Evolutionary conservation across 2,113 vertebrate species (phyloP).

Genomic region (Anguilla japonica): DNA sequence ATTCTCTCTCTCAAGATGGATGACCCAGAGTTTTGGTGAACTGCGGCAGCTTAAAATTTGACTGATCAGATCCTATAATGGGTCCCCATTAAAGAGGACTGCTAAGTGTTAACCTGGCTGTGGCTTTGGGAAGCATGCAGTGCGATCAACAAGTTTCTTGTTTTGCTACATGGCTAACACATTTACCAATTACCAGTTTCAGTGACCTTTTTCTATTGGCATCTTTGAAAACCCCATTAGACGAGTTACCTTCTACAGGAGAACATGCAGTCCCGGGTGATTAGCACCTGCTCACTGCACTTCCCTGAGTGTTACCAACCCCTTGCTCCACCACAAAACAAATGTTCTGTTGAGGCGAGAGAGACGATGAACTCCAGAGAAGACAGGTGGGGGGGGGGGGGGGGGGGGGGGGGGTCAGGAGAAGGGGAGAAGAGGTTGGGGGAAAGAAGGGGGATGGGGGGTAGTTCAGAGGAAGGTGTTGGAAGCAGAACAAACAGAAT

Average conservation of each 20-base stretch:
- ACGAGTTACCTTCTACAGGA: not conserved
- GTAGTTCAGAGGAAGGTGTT: conserved; percentile 21
- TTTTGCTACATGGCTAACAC: not conserved
- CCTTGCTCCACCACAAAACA: conserved; percentile 57
- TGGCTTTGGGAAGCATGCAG: not conserved
- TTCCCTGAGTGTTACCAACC: conserved; percentile 36
- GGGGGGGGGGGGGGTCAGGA: conserved; percentile 17
- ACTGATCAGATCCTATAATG: not conserved
- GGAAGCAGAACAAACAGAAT: conserved; percentile 58
- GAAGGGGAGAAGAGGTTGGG: conserved; percentile 43
- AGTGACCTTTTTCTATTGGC: conserved; percentile 24
- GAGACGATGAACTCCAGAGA: not conserved
- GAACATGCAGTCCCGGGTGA: not conserved
- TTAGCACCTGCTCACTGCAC: not conserved
- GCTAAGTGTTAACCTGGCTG: not conserved
- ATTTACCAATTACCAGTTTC: not conserved
- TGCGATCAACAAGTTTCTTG: not conserved
- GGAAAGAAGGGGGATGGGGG: not conserved
- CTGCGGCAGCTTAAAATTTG: not conserved
- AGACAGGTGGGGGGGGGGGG: not conserved
- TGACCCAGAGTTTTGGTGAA: not conserved
- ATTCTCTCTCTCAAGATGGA: not conserved
- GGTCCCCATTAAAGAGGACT: not conserved
- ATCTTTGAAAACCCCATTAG: not conserved
- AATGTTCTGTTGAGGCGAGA: conserved; percentile 58